Evolutionary conservation across 2,888 invertebrate genomes (phyloP), one percentile per base, ranked within the genome.

Genomic region (Meandrusa payeni): DNA sequence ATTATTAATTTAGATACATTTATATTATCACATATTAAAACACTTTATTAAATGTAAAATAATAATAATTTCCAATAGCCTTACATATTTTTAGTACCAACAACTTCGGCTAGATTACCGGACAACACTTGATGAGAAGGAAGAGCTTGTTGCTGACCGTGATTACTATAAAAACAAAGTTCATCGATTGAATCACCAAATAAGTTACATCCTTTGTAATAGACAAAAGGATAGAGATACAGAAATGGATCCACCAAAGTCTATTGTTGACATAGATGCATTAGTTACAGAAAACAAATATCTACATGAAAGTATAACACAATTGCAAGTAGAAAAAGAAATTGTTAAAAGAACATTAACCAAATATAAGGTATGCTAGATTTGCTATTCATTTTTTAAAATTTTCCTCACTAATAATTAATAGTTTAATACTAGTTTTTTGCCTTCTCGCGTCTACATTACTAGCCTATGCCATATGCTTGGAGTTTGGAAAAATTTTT

Each of bases 101-200:
- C 94, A 95, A 74, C 74, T 95, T 32, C 92, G 93, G 60, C 83
- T 91, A 29, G 95, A 96, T 74, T 88, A 96, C 19, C 91, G 95
- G 68, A 90, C 92, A 3, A 90, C 95, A 15, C 73, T 96, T 28
- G 96, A 96, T 71, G 96, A 96, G 67, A 96, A 95, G 64, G 95
- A 95, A 63, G 96, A 96, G 64, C 73, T 94, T 19, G 91, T 93
- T 9, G 92, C 91, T 2, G 95, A 96, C 67, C 87, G 95, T 46
- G 95, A 96, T 71, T 93, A 94, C 12, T 95, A 94, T 65, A 94
- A 94, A 65, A 92, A 91, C 56, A 96, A 96, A 82, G 93, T 94
- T 2, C 94, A 95, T 64, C 88, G 95, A 5, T 85, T 96, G 11
- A 95, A 95, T 72, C 92, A 94, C 54, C 94, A 95, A 67, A 89